phyloP scores from a whole-genome alignment of 2,888 invertebrate genomes.

The Plebejus argus region DNA sequence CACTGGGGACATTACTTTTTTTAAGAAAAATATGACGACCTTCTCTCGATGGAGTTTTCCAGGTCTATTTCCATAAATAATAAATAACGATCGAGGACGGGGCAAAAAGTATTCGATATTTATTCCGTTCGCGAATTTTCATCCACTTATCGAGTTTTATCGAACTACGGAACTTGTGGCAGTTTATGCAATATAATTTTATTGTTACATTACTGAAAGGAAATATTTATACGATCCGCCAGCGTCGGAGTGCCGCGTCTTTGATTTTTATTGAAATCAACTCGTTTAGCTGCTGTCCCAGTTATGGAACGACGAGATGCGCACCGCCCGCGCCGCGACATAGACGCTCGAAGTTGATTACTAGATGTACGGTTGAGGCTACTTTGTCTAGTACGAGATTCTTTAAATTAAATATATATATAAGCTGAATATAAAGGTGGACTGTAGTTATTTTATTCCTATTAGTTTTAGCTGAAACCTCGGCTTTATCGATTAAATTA shows the following conservation, averaged over 20 bases:
- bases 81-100: constrained; percentile 75
- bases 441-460: not conserved
- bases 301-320: not conserved
- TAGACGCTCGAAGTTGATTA: not conserved
- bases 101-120: constrained; percentile 74
- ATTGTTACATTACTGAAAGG: constrained; percentile 49
- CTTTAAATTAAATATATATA: not conserved
- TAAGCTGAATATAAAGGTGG: not conserved
- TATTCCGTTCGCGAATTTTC: constrained; percentile 72
- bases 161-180: constrained; percentile 44
- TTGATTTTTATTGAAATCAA: constrained; percentile 22
- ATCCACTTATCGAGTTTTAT: constrained; percentile 70
- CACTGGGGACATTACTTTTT: constrained; percentile 71
- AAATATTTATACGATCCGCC: constrained; percentile 39
- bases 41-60: constrained; percentile 69
- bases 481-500: too few species aligned
- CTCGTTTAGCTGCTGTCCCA: not conserved
- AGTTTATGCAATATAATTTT: constrained; percentile 42
- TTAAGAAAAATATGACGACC: constrained; percentile 79
- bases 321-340: not conserved
- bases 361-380: not conserved
- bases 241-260: not conserved
- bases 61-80: constrained; percentile 79
- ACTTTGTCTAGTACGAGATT: not conserved
- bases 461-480: not conserved